Percentiles rank a stretch among this genome's conserved stretches.
These are phyloP conservation scores for Sitta europaea DNA, from an alignment of 2,113 vertebrate genomes.

Conservation along the genomic window DNA sequence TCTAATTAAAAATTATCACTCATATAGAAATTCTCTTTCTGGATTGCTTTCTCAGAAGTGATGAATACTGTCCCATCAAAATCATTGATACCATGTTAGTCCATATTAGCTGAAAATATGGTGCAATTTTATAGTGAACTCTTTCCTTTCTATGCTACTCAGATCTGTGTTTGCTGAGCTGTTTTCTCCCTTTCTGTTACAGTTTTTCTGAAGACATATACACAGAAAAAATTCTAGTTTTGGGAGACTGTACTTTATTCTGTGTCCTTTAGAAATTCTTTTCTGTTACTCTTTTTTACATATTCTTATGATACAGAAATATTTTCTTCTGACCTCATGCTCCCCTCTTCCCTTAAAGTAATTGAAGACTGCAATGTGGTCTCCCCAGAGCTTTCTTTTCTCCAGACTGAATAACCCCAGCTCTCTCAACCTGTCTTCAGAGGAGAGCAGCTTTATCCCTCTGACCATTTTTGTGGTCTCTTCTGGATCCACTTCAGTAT, in stretches of 20 bases:
- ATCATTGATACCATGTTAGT: neutral
- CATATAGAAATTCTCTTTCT: neutral
- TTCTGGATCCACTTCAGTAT: neutral
- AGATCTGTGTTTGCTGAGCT: neutral
- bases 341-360: neutral
- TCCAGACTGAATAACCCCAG: neutral
- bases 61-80: neutral
- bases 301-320: neutral
- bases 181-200: neutral
- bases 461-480: neutral
- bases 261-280: neutral
- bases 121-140: neutral
- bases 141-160: neutral
- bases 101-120: neutral
- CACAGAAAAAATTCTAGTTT: rapidly evolving
- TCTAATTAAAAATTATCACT: neutral
- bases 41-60: neutral
- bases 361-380: neutral
- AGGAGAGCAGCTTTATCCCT: neutral
- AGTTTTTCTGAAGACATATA: neutral
- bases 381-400: neutral
- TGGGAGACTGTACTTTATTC: neutral
- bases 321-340: neutral
- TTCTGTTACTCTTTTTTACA: neutral
- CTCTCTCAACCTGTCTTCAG: neutral